phyloP scores from a whole-genome alignment of 1,140 invertebrate genomes.

The Hydropsyche tenuis region DNA sequence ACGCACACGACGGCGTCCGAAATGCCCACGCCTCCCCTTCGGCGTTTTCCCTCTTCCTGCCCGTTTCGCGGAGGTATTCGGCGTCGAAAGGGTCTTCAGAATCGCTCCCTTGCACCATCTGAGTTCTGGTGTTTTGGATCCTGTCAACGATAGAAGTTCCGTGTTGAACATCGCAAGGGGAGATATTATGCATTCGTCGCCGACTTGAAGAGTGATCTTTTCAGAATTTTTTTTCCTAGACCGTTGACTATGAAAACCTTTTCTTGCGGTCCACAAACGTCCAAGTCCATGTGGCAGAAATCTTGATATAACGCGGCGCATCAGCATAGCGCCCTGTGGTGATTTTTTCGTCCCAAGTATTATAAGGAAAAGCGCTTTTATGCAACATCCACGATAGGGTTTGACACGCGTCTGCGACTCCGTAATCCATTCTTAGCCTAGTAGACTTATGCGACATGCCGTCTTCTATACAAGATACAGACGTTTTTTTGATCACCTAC shows the following conservation, averaged over 20 bases:
- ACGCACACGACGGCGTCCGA: slow-evolving; percentile 71
- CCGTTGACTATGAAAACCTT: slow-evolving; percentile 79
- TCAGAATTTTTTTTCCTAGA: slow-evolving; percentile 72
- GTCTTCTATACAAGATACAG: slow-evolving; percentile 95
- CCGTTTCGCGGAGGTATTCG: slow-evolving; percentile 87
- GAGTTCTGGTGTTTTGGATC: slow-evolving; percentile 74
- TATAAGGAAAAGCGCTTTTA: slow-evolving; percentile 89
- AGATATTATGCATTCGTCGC: slow-evolving; percentile 92
- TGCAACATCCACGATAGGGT: slow-evolving; percentile 85
- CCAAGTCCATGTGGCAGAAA: slow-evolving; percentile 90
- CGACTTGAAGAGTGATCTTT: slow-evolving; percentile 83
- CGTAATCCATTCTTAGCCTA: slow-evolving; percentile 83
- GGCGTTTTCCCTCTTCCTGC: slow-evolving; percentile 66
- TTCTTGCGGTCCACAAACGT: slow-evolving; percentile 84
- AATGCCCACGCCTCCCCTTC: slow-evolving; percentile 51
- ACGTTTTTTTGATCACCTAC: slow-evolving; percentile 95
- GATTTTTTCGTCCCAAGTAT: slow-evolving; percentile 75
- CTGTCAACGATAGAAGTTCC: slow-evolving; percentile 86
- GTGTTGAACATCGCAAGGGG: slow-evolving; percentile 88
- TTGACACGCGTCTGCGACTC: slow-evolving; percentile 87
- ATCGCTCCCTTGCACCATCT: slow-evolving; percentile 79
- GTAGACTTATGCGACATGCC: slow-evolving; percentile 91
- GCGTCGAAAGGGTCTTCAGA: slow-evolving; percentile 94
- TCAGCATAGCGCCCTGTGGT: slow-evolving; percentile 74
- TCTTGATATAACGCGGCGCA: slow-evolving; percentile 88